Percentiles rank a stretch among this genome's conserved stretches.
Conservation (phyloP, 1,140 invertebrate species). For the Leptinotarsa lineolata region DNA sequence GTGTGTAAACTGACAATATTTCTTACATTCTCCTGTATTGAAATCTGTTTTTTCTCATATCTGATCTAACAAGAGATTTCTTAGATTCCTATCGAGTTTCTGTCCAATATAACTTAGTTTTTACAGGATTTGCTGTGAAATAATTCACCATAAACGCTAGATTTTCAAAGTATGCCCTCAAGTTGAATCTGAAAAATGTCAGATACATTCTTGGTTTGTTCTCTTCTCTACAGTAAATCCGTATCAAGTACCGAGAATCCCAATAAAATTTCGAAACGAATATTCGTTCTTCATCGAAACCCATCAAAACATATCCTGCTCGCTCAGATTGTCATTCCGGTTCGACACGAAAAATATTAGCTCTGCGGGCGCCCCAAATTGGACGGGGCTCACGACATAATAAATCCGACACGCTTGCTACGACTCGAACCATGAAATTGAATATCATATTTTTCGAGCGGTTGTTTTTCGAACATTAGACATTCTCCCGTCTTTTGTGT, state of each 20-base stretch:
- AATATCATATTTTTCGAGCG: constrained; percentile 6
- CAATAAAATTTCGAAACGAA: neutral
- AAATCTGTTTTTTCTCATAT: too few species aligned
- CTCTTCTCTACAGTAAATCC: too few species aligned
- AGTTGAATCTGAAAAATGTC: too few species aligned
- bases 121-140: too few species aligned
- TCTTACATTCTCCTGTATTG: too few species aligned
- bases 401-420: neutral
- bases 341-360: neutral
- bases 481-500: neutral
- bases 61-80: too few species aligned
- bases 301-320: neutral
- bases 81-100: too few species aligned
- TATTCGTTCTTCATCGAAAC: constrained; percentile 1
- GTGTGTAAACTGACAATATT: too few species aligned
- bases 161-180: too few species aligned
- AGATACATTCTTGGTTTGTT: too few species aligned
- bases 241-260: neutral
- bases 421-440: neutral
- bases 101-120: too few species aligned
- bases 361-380: constrained; percentile 4
- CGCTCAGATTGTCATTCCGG: constrained; percentile 1
- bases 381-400: neutral
- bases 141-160: too few species aligned
- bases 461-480: constrained; percentile 1